Base-by-base conservation (phyloP, 37 sponge, comb jelly and placozoan species). In the Beroe ovata region DNA sequence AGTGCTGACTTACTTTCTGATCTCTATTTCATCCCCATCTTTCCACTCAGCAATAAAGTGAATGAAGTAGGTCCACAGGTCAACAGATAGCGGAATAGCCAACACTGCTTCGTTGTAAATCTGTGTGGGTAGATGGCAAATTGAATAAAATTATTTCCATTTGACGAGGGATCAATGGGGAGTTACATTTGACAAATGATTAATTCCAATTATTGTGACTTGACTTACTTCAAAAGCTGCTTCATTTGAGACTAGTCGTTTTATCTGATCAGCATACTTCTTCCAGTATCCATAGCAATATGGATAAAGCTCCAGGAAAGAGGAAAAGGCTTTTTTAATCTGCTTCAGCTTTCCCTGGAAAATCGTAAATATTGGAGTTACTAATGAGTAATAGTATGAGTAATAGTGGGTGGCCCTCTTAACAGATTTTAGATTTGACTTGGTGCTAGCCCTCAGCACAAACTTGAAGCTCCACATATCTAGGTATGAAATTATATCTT, bases 231-330 rank as follows among this genome's bases (percentile, higher is more conserved):
- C 61, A 29, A 26, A 88, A 38, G 92, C 92, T 2, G 64, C 88
- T 8, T 92, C 92, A 14, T 64, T 41, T 0, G 88, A 60, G 22
- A 64, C 35, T 4, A 64, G 90, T 29, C 60, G 88, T 89, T 89
- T 88, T 64, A 88, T 93, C 21, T 90, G 90, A 63, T 95, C 96
- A 26, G 94, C 93, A 84, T 90, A 94, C 64, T 95, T 95, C 92
- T 93, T 95, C 96, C 96, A 95, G 90, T 95, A 95, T 20, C 96
- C 96, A 71, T 93, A 95, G 92, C 96, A 95, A 90, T 90, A 94
- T 1, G 96, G 96, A 54, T 92, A 95, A 28, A 60, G 90, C 64
- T 81, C 18, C 3, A 95, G 90, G 89, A 95, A 95, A 1, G 66
- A 54, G 35, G 91, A 90, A 64, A 92, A 95, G 25, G 92, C 93